Evolutionary conservation across 2,113 vertebrate genomes (phyloP).

Genomic region (Scytalopus superciliaris): DNA sequence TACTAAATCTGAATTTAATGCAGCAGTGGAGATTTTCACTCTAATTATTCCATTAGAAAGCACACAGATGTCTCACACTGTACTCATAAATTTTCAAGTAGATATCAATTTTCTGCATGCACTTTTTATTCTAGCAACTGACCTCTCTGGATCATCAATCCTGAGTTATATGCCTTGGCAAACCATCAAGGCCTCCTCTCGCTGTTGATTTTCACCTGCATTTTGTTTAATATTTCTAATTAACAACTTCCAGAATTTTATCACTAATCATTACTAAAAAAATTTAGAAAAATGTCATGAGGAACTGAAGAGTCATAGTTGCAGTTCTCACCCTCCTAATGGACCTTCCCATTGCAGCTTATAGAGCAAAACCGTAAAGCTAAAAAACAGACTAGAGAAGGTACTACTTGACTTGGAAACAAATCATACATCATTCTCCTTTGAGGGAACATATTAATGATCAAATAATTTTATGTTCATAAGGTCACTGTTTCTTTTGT

Average conservation of each 20-base stretch:
- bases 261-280: background rate
- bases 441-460: background rate
- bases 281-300: background rate
- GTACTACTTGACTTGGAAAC: background rate
- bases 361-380: background rate
- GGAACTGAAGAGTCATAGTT: background rate
- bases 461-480: background rate
- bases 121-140: constrained; percentile 38
- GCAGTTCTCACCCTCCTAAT: background rate
- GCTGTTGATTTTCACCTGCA: background rate
- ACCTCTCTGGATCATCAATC: constrained; percentile 39
- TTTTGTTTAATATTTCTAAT: background rate
- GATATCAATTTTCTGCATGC: constrained; percentile 34
- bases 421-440: background rate
- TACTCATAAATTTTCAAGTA: constrained; percentile 61
- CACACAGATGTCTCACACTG: constrained; percentile 32
- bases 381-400: background rate
- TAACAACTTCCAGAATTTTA: background rate
- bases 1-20: constrained; percentile 44
- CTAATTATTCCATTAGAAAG: constrained; percentile 59
- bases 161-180: background rate
- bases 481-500: background rate
- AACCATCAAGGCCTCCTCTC: background rate
- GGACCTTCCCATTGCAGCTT: background rate
- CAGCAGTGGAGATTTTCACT: constrained; percentile 26